Conservation (phyloP, 37 sponge, comb jelly and placozoan species). For the Eunapius fragilis region DNA sequence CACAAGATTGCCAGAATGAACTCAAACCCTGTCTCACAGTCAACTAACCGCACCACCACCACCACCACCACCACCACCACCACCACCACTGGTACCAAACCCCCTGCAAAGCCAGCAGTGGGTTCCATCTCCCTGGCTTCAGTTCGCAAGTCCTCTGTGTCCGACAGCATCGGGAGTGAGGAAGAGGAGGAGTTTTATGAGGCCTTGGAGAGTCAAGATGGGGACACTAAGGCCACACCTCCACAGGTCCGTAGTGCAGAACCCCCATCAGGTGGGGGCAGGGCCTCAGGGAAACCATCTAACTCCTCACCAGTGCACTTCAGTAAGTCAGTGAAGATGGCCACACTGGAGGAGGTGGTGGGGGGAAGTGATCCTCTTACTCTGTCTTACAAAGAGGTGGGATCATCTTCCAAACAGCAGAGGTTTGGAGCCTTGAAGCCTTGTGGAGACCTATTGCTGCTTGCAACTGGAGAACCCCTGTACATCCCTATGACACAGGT, state of each 20-base stretch:
- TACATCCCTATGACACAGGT: slow-evolving; percentile 88
- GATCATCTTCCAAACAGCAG: neutral
- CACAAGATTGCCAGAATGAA: slow-evolving; percentile 42
- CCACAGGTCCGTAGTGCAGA: neutral
- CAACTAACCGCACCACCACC: neutral
- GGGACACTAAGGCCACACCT: neutral
- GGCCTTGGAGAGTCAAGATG: slow-evolving; percentile 56
- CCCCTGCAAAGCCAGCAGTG: neutral
- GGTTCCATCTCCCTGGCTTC: neutral
- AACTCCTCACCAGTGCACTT: neutral
- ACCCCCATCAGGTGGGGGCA: neutral
- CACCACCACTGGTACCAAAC: neutral
- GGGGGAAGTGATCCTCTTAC: neutral
- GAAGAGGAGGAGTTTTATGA: slow-evolving; percentile 84
- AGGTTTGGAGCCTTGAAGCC: slow-evolving; percentile 53
- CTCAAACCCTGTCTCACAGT: neutral
- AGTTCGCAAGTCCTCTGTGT: neutral
- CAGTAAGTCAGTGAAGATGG: neutral
- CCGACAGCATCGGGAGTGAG: slow-evolving; percentile 34
- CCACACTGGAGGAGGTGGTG: neutral
- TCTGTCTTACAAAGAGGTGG: neutral
- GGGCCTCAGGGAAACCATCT: neutral
- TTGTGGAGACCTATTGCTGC: slow-evolving; percentile 69
- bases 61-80: neutral
- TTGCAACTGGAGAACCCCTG: slow-evolving; percentile 74